Base-by-base conservation (phyloP, 2,113 vertebrate species). In the Nothoprocta pentlandii region DNA sequence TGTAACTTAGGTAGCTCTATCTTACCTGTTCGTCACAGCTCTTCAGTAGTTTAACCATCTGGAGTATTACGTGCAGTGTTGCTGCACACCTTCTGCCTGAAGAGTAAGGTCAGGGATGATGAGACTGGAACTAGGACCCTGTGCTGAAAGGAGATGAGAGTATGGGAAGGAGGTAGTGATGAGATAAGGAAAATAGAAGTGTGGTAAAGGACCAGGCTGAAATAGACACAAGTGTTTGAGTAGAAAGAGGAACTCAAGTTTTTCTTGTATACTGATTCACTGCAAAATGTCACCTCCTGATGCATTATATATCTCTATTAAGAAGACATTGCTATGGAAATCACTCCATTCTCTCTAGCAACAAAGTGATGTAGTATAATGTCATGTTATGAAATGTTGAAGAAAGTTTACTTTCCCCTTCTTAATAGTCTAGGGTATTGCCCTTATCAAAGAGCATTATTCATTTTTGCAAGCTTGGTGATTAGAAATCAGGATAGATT, bases 291-390 rank as follows among this genome's bases (percentile, higher is more conserved):
- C 47, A 49, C 6, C 22, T 58, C 16, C 34, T 58, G 25, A 13
- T 49, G 42, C 9, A 0, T 32, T 41, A 53, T 46, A 53, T 12
- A 59, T 6, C 16, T 88, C 56, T 75, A 16, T 16, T 54, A 66
- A 78, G 20, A 74, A 46, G 16, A 69, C 63, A 88, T 41, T 1
- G 0, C 25, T 47, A 4, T 25, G 1, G 1, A 2, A 42, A 59
- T 74, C 42, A 34, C 13, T 32, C 26, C 15, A 34, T 14, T 10
- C 13, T 53, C 63, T 75, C 46, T 32, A 42, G 69, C 7, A 1
- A 16, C 74, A 30, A 63, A 67, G 28, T 59, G 20, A 42, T 61
- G 58, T 53, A 20, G 5, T 6, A 12, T 12, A 5, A 4, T 81
- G 46, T 71, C 46, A 21, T 22, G 5, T 41, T 71, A 26, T n/a